phyloP scores from a whole-genome alignment of 2,113 vertebrate genomes.

The Pedetes capensis region DNA sequence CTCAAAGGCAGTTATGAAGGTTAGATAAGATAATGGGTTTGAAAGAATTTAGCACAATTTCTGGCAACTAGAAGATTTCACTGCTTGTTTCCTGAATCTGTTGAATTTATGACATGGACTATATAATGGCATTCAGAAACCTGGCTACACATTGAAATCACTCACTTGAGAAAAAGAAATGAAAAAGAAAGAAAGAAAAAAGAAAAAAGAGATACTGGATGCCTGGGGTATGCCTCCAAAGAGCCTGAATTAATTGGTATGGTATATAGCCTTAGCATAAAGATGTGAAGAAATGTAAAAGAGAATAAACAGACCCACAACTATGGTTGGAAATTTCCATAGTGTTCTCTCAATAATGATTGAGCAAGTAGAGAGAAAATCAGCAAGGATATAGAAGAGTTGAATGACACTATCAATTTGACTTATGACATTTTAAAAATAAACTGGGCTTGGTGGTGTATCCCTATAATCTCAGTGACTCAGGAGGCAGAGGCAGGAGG shows the following conservation, averaged over 20 bases:
- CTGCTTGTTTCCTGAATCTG: neutral
- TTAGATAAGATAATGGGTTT: neutral
- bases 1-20: neutral
- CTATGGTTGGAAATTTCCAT: neutral
- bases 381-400: neutral
- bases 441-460: no score
- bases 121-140: neutral
- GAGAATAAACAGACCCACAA: neutral
- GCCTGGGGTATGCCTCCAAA: neutral
- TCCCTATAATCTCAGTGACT: no score
- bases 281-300: neutral
- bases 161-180: neutral
- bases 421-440: slow-evolving; percentile 26
- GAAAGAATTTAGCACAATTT: neutral
- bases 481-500: no score
- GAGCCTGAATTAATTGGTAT: neutral
- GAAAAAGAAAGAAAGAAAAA: no score
- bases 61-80: neutral
- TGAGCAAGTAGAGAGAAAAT: neutral
- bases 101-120: neutral
- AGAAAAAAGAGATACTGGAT: neutral
- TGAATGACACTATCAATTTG: neutral
- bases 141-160: neutral
- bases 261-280: neutral
- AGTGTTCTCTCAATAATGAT: neutral